Base-by-base conservation (phyloP, 2,113 vertebrate genomes). In the Triplophysa rosa region DNA sequence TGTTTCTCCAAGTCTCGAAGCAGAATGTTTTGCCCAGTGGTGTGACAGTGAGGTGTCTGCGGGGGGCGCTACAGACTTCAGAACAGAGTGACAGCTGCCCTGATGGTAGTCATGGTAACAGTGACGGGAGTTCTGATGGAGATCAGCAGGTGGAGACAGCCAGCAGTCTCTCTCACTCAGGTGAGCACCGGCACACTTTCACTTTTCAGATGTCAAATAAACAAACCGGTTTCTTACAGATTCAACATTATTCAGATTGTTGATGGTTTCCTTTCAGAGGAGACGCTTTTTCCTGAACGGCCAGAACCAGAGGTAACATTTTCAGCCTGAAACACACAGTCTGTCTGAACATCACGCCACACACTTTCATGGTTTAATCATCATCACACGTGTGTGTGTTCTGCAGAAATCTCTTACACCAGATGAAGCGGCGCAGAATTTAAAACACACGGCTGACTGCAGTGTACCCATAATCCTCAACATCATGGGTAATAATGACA, bases 381-480 rank as follows among this genome's bases (percentile, higher is more conserved):
- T 40, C 13, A 23, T 16, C 1, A 26, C 45, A 70, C 61, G 4
- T 62, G 7, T 13, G 65, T 13, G 42, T 67, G 1, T 79, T 86
- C 82, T 11, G 24, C 88, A 94, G 94, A 87, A 89, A 21, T 70
- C 84, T 42, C 69, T 88, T 69, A 86, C 89, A 70, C 70, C 87
- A 61, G 92, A 91, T 66, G 92, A 88, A 86, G 95, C 95, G 23
- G 89, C 92, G 71, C 84, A 88, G 81, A 93, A 94, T 26, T 82
- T 99, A 84, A 88, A 91, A 84, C 87, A 91, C 37, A 87, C 94
- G 69, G 91, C 93, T 74, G 91, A 94, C 64, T 78, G 90, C 86
- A 96, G 94, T 29, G 80, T 98, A 79, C 94, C 97, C 33, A 88
- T 97, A n/a, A 91, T 95, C 63, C 93, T 98, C 84, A 99, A 99